Conservation (phyloP, 2,888 invertebrate species). For the Thyatira batis region DNA sequence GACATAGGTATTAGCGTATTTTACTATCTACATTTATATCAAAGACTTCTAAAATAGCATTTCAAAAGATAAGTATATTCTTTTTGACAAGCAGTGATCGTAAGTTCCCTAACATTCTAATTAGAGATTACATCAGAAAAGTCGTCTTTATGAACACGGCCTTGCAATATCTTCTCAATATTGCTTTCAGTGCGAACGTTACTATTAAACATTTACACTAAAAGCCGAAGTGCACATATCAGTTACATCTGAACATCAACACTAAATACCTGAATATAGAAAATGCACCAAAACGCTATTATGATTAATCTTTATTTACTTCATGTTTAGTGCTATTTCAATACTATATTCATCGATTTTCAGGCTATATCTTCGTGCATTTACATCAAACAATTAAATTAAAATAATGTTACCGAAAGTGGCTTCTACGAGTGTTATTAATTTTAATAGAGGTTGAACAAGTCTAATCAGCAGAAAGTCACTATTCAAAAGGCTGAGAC, state of each 20-base stretch:
- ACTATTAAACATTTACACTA: slow-evolving; percentile 32
- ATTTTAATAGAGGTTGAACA: slow-evolving; percentile 16
- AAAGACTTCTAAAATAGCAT: slow-evolving; percentile 1
- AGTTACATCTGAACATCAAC: slow-evolving; percentile 18
- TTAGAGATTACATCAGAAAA: background rate
- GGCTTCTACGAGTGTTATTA: background rate
- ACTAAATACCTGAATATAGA: slow-evolving; percentile 4
- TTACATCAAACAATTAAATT: background rate
- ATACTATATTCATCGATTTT: background rate
- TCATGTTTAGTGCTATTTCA: background rate
- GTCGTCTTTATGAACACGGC: background rate
- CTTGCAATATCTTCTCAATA: slow-evolving; percentile 21
- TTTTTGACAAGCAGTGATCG: background rate
- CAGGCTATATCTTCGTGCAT: background rate
- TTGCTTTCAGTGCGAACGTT: slow-evolving; percentile 33
- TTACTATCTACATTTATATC: slow-evolving; percentile 2
- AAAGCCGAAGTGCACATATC: slow-evolving; percentile 15
- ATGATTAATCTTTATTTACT: background rate
- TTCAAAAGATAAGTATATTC: background rate
- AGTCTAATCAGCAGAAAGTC: slow-evolving; percentile 4
- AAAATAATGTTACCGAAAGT: background rate
- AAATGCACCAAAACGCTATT: background rate
- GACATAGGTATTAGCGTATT: slow-evolving; percentile 8
- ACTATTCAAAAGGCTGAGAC: slow-evolving; percentile 60
- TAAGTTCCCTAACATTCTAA: background rate